phyloP scores from a whole-genome alignment of 2,888 invertebrate genomes.

The Congeria kusceri region DNA sequence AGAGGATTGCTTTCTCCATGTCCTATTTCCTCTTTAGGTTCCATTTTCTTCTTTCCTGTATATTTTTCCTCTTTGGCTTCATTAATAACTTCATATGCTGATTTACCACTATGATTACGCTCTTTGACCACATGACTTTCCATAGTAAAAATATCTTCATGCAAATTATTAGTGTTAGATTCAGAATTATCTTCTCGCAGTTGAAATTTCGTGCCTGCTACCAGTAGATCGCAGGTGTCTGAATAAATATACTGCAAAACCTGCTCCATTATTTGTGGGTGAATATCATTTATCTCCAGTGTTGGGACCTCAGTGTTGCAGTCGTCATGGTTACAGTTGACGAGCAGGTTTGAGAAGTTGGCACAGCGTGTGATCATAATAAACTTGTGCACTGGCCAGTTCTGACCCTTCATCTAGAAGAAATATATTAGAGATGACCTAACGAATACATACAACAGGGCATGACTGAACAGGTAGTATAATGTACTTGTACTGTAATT shows the following conservation, averaged over 20 bases:
- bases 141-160: constrained; percentile 62
- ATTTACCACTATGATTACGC: constrained; percentile 24
- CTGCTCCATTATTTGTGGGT: constrained; percentile 90
- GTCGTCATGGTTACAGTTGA: constrained; percentile 33
- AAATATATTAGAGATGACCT: too few species aligned
- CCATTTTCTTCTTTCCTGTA: constrained; percentile 68
- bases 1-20: constrained; percentile 71
- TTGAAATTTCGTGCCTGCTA: constrained; percentile 84
- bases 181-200: constrained; percentile 66
- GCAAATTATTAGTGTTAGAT: constrained; percentile 21
- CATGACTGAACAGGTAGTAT: too few species aligned
- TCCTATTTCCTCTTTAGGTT: constrained; percentile 12
- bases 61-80: constrained; percentile 69
- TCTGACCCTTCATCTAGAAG: constrained; percentile 88
- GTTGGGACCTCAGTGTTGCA: constrained; percentile 66
- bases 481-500: too few species aligned
- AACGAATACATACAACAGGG: too few species aligned
- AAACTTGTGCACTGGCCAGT: constrained; percentile 91
- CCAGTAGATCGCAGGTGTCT: constrained; percentile 88
- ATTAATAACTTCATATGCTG: constrained; percentile 69
- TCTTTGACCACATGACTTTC: constrained; percentile 31
- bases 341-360: constrained; percentile 86
- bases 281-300: constrained; percentile 87
- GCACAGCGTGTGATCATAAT: constrained; percentile 90
- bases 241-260: constrained; percentile 91